phyloP scores from a whole-genome alignment of 2,113 vertebrate species.

The Cephalopholis sonnerati region DNA sequence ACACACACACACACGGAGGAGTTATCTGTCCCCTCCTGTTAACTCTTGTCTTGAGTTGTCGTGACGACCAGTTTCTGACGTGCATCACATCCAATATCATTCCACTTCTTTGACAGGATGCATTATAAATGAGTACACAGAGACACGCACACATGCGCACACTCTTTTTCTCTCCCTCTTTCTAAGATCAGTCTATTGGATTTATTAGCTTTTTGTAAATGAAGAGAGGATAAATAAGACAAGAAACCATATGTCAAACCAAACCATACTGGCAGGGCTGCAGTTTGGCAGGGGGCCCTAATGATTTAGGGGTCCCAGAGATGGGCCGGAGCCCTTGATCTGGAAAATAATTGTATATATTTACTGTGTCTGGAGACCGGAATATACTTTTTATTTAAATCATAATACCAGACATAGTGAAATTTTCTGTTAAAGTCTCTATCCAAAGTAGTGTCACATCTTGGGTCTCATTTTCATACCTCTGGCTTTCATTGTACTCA shows the following conservation, averaged over 20 bases:
- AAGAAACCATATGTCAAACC: constrained; percentile 6
- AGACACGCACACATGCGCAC: constrained; percentile 32
- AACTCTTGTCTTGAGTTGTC: constrained; percentile 65
- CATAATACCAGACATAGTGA: not conserved
- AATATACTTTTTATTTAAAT: not conserved
- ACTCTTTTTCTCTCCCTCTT: not conserved
- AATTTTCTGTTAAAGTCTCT: constrained; percentile 2
- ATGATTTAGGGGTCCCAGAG: constrained; percentile 13
- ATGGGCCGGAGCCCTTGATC: not conserved
- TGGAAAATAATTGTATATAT: constrained; percentile 29
- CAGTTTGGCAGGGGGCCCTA: not conserved
- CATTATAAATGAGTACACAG: constrained; percentile 81
- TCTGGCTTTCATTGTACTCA: not conserved
- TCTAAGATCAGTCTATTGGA: constrained; percentile 15
- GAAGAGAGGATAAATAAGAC: constrained; percentile 1
- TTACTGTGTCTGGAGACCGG: constrained; percentile 10
- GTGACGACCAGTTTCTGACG: constrained; percentile 74
- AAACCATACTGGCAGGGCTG: constrained; percentile 8
- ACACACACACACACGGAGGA: constrained; percentile 32
- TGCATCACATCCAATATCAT: constrained; percentile 81
- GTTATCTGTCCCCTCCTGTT: constrained; percentile 66
- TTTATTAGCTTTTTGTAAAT: constrained; percentile 22
- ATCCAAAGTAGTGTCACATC: not conserved
- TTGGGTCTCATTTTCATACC: not conserved
- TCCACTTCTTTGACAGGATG: constrained; percentile 72